Conservation (phyloP, 2,113 vertebrate species). For the Rhineura floridana region DNA sequence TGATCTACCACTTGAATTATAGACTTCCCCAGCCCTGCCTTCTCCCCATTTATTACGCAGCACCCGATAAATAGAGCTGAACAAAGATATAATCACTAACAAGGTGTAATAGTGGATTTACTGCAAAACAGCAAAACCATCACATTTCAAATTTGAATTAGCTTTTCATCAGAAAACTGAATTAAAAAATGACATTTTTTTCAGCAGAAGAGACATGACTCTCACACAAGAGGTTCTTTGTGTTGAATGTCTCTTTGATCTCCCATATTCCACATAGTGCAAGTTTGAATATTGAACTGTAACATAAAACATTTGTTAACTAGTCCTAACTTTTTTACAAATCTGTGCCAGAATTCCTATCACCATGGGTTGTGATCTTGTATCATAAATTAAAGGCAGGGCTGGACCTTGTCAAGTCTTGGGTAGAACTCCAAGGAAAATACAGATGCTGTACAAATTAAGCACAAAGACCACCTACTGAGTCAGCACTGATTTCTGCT, state of each 20-base stretch:
- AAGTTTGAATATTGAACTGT: slow-evolving; percentile 27
- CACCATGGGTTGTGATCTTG: slow-evolving; percentile 57
- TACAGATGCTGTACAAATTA: slow-evolving; percentile 69
- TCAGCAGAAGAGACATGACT: neutral
- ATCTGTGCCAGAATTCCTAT: slow-evolving; percentile 26
- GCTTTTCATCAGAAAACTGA: neutral
- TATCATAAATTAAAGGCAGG: slow-evolving; percentile 67
- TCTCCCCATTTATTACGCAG: neutral
- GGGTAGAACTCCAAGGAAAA: slow-evolving; percentile 67
- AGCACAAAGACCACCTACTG: slow-evolving; percentile 69
- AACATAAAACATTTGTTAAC: slow-evolving; percentile 49
- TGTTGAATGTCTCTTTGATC: slow-evolving; percentile 26
- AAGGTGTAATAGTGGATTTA: neutral
- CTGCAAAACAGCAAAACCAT: neutral
- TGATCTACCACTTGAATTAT: neutral
- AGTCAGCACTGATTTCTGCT: slow-evolving; percentile 59
- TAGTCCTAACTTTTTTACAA: slow-evolving; percentile 27
- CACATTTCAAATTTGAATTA: neutral
- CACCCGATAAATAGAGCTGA: neutral
- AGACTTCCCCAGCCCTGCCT: too few species aligned
- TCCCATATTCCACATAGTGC: neutral
- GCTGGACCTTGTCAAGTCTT: slow-evolving; percentile 65
- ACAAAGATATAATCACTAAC: neutral
- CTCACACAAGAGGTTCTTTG: slow-evolving; percentile 11
- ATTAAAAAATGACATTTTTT: neutral